Base-by-base conservation (phyloP, 2,113 vertebrate species). In the Oplegnathus fasciatus region DNA sequence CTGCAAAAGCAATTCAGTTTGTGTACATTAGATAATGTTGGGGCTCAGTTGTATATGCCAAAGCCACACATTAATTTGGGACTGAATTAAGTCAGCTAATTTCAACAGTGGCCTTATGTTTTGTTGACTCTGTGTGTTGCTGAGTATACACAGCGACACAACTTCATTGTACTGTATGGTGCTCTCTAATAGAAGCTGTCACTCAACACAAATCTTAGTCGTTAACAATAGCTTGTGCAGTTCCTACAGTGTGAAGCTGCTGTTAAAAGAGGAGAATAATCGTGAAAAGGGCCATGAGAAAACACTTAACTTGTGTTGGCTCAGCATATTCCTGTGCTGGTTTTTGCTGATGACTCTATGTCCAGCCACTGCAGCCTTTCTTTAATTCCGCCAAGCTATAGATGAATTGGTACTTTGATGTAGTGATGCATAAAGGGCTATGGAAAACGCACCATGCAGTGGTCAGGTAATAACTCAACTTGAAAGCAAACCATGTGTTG, bases 381-480 rank as follows among this genome's bases (percentile, higher is more conserved):
- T 83, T 73, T 88, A 76, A 80, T 79, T 62, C 67, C 52, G 42
- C 42, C 34, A 11, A 32, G 71, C 78, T 74, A 60, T 64, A 75
- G 77, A 91, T 81, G 81, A 80, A 44, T 44, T 50, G 62, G 20
- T 55, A 54, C 82, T 89, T 90, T 89, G 84, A 91, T 82, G 86
- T 83, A 54, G 54, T 84, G 68, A 87, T 84, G 84, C 88, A 90
- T 64, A 64, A 87, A 91, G 58, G 42, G 10, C 42, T 17, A 15
- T 24, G 46, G 61, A 82, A 54, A 80, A 82, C 2, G 17, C 69
- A 79, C 55, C 81, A 22, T 85, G 79, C 64, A 75, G 78, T 7
- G 75, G 89, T 88, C 18, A 66, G 67, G 46, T 82, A 50, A 17
- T 86, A 87, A 82, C 79, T 84, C 67, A 24, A 66, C 71, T 86